Evolutionary conservation across 1,140 invertebrate species (phyloP).

Genomic region (Dufourea novaeangliae): DNA sequence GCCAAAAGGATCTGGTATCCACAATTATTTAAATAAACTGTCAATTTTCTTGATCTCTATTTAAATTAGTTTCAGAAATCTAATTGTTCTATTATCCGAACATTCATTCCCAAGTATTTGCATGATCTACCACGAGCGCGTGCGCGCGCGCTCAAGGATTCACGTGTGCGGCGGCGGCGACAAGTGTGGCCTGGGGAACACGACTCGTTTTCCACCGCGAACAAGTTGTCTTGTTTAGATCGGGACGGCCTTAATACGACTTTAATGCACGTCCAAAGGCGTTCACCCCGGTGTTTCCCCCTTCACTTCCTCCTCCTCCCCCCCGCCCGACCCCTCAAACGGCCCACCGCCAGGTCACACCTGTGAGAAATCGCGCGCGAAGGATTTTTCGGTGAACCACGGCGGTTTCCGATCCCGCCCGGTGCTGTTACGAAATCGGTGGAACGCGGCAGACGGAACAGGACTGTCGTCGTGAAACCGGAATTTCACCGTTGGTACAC

Average conservation of each 20-base stretch:
- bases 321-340: background rate
- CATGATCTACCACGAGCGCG: slow-evolving; percentile 47
- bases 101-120: no score
- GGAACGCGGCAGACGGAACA: slow-evolving; percentile 30
- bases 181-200: background rate
- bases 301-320: background rate
- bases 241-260: slow-evolving; percentile 64
- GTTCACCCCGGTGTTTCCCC: slow-evolving; percentile 41
- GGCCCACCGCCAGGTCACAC: no score
- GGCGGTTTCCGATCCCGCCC: background rate
- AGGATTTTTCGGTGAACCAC: slow-evolving; percentile 42
- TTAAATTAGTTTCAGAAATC: no score
- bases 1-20: no score
- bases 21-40: no score
- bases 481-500: slow-evolving; percentile 40
- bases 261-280: slow-evolving; percentile 60
- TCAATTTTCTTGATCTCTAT: no score
- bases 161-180: background rate
- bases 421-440: slow-evolving; percentile 49
- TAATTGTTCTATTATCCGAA: no score
- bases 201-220: slow-evolving; percentile 48
- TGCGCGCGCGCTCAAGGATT: background rate
- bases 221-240: slow-evolving; percentile 54
- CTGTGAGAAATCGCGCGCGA: slow-evolving; percentile 19
- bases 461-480: slow-evolving; percentile 38